Evolutionary conservation across 2,888 invertebrate genomes (phyloP).

Genomic region (Dolichopus griseipennis): DNA sequence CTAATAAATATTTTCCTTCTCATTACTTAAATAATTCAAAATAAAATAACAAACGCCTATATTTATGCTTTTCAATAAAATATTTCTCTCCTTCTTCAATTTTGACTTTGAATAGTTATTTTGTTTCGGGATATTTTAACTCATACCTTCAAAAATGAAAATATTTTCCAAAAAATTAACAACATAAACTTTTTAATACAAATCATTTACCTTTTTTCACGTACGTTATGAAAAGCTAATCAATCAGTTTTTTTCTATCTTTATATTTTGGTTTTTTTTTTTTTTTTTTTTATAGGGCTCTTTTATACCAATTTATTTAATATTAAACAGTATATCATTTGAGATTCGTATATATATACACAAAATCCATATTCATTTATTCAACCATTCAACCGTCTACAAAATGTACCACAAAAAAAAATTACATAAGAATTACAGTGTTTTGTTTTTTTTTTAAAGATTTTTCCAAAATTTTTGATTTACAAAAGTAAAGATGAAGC

Average conservation of each 20-base stretch:
- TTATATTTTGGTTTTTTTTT: not conserved
- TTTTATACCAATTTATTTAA: not conserved
- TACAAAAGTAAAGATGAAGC: too few relatives aligned
- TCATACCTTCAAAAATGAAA: not conserved
- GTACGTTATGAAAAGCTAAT: not conserved
- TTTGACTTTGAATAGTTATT: not conserved
- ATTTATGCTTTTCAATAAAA: too few relatives aligned
- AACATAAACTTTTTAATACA: not conserved
- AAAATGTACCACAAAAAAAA: too few relatives aligned
- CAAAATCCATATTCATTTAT: not conserved
- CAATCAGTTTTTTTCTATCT: not conserved
- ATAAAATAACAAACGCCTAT: too few relatives aligned
- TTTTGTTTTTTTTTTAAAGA: too few relatives aligned
- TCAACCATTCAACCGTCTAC: too few relatives aligned
- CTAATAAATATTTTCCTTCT: too few relatives aligned
- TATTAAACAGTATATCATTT: not conserved
- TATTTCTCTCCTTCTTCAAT: too few relatives aligned
- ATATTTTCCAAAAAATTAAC: not conserved
- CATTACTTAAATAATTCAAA: too few relatives aligned
- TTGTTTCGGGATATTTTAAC: not conserved
- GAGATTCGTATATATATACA: too few relatives aligned
- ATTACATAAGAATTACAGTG: too few relatives aligned
- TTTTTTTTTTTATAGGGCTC: not conserved
- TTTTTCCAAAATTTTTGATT: too few relatives aligned
- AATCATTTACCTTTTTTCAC: not conserved